These are phyloP conservation scores for Pungitius pungitius DNA, from an alignment of 2,113 vertebrate genomes.

Conservation along the genomic window DNA sequence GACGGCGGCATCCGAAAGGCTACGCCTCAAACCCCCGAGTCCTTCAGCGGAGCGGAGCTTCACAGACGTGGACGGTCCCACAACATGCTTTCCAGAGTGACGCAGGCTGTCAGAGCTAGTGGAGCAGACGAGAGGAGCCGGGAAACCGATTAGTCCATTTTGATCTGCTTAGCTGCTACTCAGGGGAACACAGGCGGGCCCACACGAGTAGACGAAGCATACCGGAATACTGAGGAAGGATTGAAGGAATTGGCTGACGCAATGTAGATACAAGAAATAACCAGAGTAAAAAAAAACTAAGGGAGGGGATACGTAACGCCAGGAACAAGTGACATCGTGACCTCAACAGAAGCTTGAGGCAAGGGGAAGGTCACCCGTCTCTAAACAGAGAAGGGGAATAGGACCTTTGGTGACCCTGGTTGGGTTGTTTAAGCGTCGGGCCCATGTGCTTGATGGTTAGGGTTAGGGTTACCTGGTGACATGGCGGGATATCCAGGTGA, in stretches of 20 bases:
- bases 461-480: not conserved
- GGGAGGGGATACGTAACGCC: not conserved
- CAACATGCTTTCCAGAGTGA: conserved; percentile 27
- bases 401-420: not conserved
- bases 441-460: no score
- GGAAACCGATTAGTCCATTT: conserved; percentile 54
- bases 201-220: conserved; percentile 37
- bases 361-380: not conserved
- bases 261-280: conserved; percentile 1
- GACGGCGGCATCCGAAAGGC: conserved; percentile 64
- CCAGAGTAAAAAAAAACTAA: not conserved
- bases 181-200: conserved; percentile 37
- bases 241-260: conserved; percentile 13
- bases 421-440: no score
- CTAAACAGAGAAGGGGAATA: not conserved
- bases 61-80: conserved; percentile 42
- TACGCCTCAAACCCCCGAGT: conserved; percentile 38
- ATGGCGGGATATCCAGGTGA: not conserved
- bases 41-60: conserved; percentile 38
- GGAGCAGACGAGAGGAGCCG: conserved; percentile 38
- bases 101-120: conserved; percentile 35
- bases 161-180: conserved; percentile 51
- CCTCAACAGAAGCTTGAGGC: not conserved
- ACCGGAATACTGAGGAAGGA: conserved; percentile 11
- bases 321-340: not conserved